Percentiles rank a stretch among this genome's conserved stretches.
Conservation (phyloP, 2,113 vertebrate species). For the Triplophysa siluroides region DNA sequence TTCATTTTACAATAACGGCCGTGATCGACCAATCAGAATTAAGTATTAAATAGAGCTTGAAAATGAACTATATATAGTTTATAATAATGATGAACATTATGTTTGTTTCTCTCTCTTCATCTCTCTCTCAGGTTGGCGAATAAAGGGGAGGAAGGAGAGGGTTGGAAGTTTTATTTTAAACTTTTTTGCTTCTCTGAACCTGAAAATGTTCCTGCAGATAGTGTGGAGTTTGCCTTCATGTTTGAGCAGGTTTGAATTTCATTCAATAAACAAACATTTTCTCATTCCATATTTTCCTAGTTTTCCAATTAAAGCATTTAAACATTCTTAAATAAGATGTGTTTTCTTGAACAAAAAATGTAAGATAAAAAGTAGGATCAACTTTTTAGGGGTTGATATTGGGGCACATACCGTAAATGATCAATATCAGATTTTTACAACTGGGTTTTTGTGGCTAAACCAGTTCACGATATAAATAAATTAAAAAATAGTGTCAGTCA, state of each 20-base stretch:
- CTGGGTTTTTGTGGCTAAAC: too few relatives aligned
- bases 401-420: too few relatives aligned
- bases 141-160: slow-evolving; percentile 73
- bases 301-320: too few relatives aligned
- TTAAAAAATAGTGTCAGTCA: too few relatives aligned
- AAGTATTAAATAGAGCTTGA: not conserved
- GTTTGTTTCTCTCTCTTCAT: not conserved
- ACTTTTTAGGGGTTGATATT: too few relatives aligned
- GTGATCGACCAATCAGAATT: too few relatives aligned
- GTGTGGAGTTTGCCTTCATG: slow-evolving; percentile 98
- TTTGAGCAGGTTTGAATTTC: slow-evolving; percentile 87
- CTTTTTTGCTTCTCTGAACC: slow-evolving; percentile 98
- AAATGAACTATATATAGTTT: not conserved
- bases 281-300: not conserved
- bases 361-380: not conserved
- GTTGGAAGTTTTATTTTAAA: slow-evolving; percentile 97
- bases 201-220: slow-evolving; percentile 86
- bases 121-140: slow-evolving; percentile 76
- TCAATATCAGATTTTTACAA: too few relatives aligned
- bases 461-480: too few relatives aligned
- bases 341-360: not conserved
- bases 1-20: too few relatives aligned
- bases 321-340: too few relatives aligned
- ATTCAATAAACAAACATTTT: not conserved
- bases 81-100: not conserved